Base-by-base conservation (phyloP, 2,888 invertebrate species). In the Ophion slaviceki region DNA sequence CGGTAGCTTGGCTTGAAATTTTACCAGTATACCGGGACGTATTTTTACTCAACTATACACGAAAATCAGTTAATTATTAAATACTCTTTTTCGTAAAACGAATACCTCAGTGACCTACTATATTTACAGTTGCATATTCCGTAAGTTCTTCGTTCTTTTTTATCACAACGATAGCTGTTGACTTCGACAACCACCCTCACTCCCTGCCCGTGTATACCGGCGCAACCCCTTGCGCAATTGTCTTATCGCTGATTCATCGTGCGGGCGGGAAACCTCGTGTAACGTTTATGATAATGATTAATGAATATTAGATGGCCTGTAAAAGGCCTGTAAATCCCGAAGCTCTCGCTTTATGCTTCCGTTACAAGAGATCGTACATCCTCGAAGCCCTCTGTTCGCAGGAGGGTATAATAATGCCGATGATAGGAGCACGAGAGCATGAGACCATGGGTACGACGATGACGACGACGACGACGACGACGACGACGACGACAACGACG, bases 361-460 rank as follows among this genome's bases (percentile, higher is more conserved):
- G 80, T 80, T 80, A 80, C 80, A 72, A 80, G 71, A 80, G 64
- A 64, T 72, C 71, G 68, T 64, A 61, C 78, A 62, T 24, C 66
- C 66, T 64, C 64, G n/a, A 14, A 40, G n/a, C 11, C 68, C 78
- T 57, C 67, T 67, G 11, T 66, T 53, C 67, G 64, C 28, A 72
- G 36, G 61, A 64, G 77, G 45, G 85, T 87, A 70, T 82, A 86
- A 80, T 80, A 80, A 80, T 80, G 72, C 66, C 28, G 36, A 45
- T 40, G 71, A 72, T 24, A 36, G 61, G 57, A 57, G 68, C 77
- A 68, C 67, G 70, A 24, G 71, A 62, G 66, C 72, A 68, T 36
- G 77, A 20, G 53, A 81, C 61, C 64, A 59, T 71, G 70, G 84
- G 71, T 66, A 71, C 66, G 14, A 82, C 71, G 61, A 76, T 67